phyloP scores from a whole-genome alignment of 2,113 vertebrate species.

The Trogon melanurus region DNA sequence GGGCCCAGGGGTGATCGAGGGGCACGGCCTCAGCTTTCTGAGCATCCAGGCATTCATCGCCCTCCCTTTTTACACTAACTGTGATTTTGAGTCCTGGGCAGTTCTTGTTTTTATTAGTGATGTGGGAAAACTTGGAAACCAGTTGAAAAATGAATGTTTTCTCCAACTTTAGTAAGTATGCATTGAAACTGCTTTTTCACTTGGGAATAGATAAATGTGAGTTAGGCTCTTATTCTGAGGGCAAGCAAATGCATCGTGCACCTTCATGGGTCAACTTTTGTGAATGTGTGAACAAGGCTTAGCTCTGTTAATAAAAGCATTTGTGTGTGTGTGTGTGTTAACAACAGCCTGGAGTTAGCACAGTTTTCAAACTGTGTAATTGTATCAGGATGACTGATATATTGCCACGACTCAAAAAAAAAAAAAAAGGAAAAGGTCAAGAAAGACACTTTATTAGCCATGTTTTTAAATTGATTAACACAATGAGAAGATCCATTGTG shows the following conservation, averaged over 20 bases:
- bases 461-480: neutral
- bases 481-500: neutral
- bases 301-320: neutral
- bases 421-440: slow-evolving; percentile 8
- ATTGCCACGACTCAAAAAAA: neutral
- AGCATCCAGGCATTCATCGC: neutral
- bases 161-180: neutral
- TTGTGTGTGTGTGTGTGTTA: neutral
- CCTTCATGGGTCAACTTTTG: neutral
- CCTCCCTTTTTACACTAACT: neutral
- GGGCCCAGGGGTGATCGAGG: rapidly evolving
- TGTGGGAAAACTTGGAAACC: neutral
- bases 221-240: neutral
- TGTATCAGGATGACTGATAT: slow-evolving; percentile 9
- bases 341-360: neutral
- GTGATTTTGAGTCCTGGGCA: neutral
- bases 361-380: slow-evolving; percentile 1
- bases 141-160: neutral
- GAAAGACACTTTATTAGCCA: slow-evolving; percentile 1
- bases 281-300: neutral
- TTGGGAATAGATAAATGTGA: neutral
- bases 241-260: neutral
- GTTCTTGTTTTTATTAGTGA: neutral
- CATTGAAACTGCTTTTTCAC: neutral
- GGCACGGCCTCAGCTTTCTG: neutral